A percentile compares a stretch with the other conserved stretches of the same genome.
phyloP scores from a whole-genome alignment of 2,113 vertebrate species.

The Thunnus thynnus region DNA sequence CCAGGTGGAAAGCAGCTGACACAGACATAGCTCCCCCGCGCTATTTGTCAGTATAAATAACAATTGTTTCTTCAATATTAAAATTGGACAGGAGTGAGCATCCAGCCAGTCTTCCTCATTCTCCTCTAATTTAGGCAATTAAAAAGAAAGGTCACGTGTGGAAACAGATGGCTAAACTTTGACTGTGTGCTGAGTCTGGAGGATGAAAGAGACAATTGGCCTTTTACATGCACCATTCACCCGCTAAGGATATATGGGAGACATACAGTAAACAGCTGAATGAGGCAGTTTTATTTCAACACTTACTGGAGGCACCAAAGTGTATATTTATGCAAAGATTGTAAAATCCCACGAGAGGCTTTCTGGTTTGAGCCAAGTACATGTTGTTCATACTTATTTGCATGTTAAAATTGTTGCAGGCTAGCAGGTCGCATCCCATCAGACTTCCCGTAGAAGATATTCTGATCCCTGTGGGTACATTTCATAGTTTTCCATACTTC shows the following conservation, averaged over 20 bases:
- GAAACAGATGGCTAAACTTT: constrained; percentile 80
- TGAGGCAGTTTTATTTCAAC: constrained; percentile 33
- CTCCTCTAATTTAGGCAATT: constrained; percentile 80
- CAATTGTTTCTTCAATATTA: constrained; percentile 76
- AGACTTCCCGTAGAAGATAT: constrained; percentile 5
- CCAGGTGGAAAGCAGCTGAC: constrained; percentile 84
- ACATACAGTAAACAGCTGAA: constrained; percentile 39
- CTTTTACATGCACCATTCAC: constrained; percentile 65
- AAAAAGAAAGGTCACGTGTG: constrained; percentile 83
- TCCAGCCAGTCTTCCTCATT: constrained; percentile 72
- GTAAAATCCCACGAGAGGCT: constrained; percentile 19
- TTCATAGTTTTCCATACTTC: constrained; percentile 15
- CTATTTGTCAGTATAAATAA: constrained; percentile 80
- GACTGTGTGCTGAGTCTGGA: constrained; percentile 61
- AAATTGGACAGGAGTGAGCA: constrained; percentile 70
- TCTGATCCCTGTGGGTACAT: constrained; percentile 23
- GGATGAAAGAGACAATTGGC: constrained; percentile 73
- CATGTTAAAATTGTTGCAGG: constrained; percentile 19
- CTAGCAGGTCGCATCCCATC: background rate
- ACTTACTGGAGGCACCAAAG: constrained; percentile 22
- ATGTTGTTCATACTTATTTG: constrained; percentile 19
- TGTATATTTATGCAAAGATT: constrained; percentile 37
- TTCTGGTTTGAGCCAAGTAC: background rate
- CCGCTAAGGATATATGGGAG: constrained; percentile 39
- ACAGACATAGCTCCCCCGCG: constrained; percentile 47